phyloP scores from a whole-genome alignment of 2,888 invertebrate species.

The Agrochola circellaris region DNA sequence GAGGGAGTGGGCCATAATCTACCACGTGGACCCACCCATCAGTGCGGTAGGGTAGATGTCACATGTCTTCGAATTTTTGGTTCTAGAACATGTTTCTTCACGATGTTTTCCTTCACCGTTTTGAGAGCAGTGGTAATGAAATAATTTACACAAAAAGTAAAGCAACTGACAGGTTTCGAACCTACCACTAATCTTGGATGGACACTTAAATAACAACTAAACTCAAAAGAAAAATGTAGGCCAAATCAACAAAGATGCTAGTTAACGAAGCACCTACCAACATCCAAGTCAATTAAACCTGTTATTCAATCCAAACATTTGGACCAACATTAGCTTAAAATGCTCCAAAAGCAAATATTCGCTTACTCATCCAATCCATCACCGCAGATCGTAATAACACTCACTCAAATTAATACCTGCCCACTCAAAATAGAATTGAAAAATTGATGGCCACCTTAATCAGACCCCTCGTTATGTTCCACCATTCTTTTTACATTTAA shows the following conservation, averaged over 20 bases:
- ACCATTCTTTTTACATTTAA: background rate
- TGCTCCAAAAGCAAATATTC: conserved; percentile 75
- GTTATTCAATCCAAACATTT: conserved; percentile 53
- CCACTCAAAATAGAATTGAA: conserved; percentile 82
- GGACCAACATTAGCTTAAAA: conserved; percentile 73
- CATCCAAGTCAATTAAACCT: conserved; percentile 15
- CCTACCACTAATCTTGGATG: too few species aligned
- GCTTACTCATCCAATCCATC: conserved; percentile 89
- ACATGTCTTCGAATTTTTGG: too few species aligned
- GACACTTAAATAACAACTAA: too few species aligned
- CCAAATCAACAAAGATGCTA: background rate
- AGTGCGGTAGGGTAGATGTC: too few species aligned
- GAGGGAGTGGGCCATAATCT: too few species aligned
- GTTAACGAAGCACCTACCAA: background rate
- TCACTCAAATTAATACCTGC: conserved; percentile 89
- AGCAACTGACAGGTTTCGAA: too few species aligned
- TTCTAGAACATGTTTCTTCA: too few species aligned
- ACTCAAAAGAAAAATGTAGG: background rate
- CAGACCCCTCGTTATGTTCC: conserved; percentile 59
- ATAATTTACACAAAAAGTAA: too few species aligned
- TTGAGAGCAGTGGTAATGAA: too few species aligned
- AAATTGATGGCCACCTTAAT: conserved; percentile 72
- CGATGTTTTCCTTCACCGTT: too few species aligned
- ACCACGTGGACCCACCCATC: too few species aligned
- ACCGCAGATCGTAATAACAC: conserved; percentile 86